A percentile compares a stretch with the other conserved stretches of the same genome.
These are phyloP conservation scores for Megastigmus dorsalis DNA, from an alignment of 2,888 invertebrate genomes.

Conservation along the genomic window DNA sequence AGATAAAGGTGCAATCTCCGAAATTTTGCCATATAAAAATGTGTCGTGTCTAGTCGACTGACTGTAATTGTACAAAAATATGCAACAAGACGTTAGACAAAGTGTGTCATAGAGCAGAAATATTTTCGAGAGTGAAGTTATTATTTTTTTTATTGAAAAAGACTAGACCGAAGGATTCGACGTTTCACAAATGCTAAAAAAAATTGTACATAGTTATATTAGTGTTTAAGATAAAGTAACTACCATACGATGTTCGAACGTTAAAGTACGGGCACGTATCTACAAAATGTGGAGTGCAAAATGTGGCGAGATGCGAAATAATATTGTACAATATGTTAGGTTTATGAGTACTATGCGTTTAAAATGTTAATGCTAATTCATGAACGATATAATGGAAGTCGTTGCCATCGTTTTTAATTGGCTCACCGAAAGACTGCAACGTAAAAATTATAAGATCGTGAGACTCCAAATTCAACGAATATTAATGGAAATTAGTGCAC, in stretches of 20 bases:
- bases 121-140: slow-evolving; percentile 21
- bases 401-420: slow-evolving; percentile 61
- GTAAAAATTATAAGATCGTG: slow-evolving; percentile 52
- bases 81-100: slow-evolving; percentile 29
- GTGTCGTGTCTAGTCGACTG: slow-evolving; percentile 54
- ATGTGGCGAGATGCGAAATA: slow-evolving; percentile 36
- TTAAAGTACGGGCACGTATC: slow-evolving; percentile 34
- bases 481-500: slow-evolving; percentile 27
- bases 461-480: slow-evolving; percentile 38
- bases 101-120: slow-evolving; percentile 20
- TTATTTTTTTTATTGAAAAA: slow-evolving; percentile 36
- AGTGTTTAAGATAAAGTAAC: slow-evolving; percentile 30
- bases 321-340: slow-evolving; percentile 47
- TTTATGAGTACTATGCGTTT: slow-evolving; percentile 46
- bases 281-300: slow-evolving; percentile 52
- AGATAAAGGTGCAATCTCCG: slow-evolving; percentile 40
- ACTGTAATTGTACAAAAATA: slow-evolving; percentile 48
- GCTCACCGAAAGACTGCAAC: slow-evolving; percentile 64
- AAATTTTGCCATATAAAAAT: slow-evolving; percentile 41
- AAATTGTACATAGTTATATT: slow-evolving; percentile 50
- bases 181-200: slow-evolving; percentile 35
- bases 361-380: slow-evolving; percentile 57
- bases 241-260: slow-evolving; percentile 47
- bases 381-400: slow-evolving; percentile 57
- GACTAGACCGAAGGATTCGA: slow-evolving; percentile 28